Evolutionary conservation across 1,140 invertebrate species (phyloP), one percentile per base, ranked within the genome.

Genomic region (Drosophila ambigua): DNA sequence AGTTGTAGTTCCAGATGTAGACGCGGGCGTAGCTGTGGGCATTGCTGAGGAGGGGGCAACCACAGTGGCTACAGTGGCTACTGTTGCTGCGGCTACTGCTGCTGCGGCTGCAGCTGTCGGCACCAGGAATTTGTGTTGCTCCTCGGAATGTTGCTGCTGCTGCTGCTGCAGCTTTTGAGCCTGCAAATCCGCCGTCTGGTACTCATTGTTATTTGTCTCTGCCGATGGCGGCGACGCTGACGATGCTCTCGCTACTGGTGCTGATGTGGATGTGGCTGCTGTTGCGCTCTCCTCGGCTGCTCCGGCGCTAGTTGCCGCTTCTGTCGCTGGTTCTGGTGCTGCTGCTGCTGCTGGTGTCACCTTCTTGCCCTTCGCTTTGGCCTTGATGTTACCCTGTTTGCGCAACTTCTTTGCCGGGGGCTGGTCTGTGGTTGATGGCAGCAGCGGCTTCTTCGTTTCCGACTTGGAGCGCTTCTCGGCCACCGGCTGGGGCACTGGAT

Each of bases 401-500:
- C 72, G 53, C 2, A 62, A 35, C 45, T 51, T 80, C 55, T 78
- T 79, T 5, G 57, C 46, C 11, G 67, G 44, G 16, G 48, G 75
- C 64, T 48, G 73, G 24, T 5, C 52, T 48, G 2, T 59, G 16
- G 15, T 50, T 46, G 20, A 13, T 15, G 9, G 11, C 53, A 9
- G 11, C 53, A 9, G 26, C 58, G 85, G 77, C 48, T 90, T 91
- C 31, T 92, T 92, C 0, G 91, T 92, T 71, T 92, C 91, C n/a
- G 91, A 92, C 26, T 91, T 91, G 50, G 91, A 92, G 4, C 91
- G 90, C 46, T 81, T 82, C 65, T 90, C 91, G 6, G 52, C 39
- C 15, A 26, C 15, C 4, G 61, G 15, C 48, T 48, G 76, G 26
- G 39, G 4, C 16, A 28, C 20, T 28, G 23, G 16, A 1, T 41